A percentile compares a stretch with the other conserved stretches of the same genome.
Evolutionary conservation across 35 echinoderm and acorn worm species (phyloP).

Genomic region (Chiridota heheva): DNA sequence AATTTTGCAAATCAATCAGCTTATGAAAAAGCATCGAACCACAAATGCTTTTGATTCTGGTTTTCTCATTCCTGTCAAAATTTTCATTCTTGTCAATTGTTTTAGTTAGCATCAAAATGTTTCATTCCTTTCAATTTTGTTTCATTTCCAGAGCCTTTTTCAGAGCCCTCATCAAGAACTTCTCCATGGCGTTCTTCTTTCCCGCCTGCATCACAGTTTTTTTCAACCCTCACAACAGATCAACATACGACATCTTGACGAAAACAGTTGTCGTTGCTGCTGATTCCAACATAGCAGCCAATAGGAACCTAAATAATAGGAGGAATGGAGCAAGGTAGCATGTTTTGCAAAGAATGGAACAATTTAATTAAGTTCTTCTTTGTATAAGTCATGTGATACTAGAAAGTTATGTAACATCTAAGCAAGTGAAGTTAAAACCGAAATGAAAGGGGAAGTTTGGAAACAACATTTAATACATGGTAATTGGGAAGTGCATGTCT

Average conservation of each 20-base stretch:
- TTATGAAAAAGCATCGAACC: no score
- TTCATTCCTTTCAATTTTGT: constrained; percentile 1
- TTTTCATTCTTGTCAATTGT: not conserved
- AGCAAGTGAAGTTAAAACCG: no score
- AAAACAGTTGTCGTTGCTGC: constrained; percentile 73
- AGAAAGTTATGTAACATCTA: no score
- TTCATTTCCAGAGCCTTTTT: constrained; percentile 63
- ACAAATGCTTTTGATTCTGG: not conserved
- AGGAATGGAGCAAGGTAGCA: constrained; percentile 19
- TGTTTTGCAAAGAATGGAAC: not conserved
- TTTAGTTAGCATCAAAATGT: not conserved
- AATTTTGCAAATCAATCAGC: no score
- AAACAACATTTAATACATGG: no score
- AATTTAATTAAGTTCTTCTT: no score
- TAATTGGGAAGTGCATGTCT: no score
- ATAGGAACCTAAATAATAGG: constrained; percentile 22
- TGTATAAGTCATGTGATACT: no score
- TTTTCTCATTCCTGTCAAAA: not conserved
- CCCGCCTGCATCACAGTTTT: constrained; percentile 93
- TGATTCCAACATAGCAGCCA: not conserved
- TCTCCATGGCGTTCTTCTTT: constrained; percentile 98
- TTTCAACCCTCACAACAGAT: constrained; percentile 85
- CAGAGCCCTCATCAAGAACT: constrained; percentile 91
- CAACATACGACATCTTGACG: constrained; percentile 85
- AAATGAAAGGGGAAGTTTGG: no score